Evolutionary conservation across 2,797 vertebrate genomes (phyloP).

Genomic region (Dermochelys coriacea): DNA sequence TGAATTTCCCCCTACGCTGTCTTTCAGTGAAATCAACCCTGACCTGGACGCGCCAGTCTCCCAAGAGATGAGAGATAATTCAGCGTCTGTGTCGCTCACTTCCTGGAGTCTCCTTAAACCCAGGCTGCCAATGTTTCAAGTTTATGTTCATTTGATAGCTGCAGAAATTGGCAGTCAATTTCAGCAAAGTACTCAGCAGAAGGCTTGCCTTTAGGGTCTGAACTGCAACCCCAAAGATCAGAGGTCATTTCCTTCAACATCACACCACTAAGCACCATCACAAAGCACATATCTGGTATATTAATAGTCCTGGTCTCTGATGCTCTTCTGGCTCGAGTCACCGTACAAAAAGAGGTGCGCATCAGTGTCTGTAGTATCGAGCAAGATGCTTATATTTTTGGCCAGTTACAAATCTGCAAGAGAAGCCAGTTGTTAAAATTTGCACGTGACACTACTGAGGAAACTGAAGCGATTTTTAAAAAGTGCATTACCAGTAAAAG

Average conservation of each 20-base stretch:
- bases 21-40: neutral
- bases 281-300: neutral
- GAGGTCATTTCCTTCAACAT: neutral
- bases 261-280: neutral
- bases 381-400: conserved; percentile 16
- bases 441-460: rapidly evolving
- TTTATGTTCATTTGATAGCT: neutral
- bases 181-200: neutral
- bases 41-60: neutral
- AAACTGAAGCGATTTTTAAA: neutral
- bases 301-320: neutral
- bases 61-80: neutral
- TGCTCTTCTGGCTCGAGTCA: neutral
- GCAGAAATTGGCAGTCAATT: neutral
- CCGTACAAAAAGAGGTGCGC: neutral
- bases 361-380: neutral
- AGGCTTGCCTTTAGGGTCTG: neutral
- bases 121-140: neutral
- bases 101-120: neutral
- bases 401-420: conserved; percentile 6
- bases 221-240: neutral
- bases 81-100: neutral
- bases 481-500: neutral
- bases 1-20: neutral
- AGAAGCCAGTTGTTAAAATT: neutral